Evolutionary conservation across 2,797 vertebrate genomes (phyloP), one percentile per base, ranked within the genome.

Genomic region (Eulemur coronatus): DNA sequence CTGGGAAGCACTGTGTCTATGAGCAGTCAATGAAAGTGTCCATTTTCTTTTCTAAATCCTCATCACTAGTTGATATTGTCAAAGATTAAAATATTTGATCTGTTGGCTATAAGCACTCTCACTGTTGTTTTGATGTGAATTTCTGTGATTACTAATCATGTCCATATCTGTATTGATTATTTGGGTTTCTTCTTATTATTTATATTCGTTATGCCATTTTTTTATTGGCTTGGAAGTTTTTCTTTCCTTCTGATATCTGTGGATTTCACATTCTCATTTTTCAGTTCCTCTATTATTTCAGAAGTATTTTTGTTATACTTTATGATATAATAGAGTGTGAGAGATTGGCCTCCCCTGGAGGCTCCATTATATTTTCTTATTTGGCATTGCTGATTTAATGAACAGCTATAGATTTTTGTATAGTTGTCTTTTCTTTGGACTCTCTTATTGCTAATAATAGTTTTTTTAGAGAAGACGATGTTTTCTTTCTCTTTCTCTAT

Each of bases 191-290:
- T 88, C 9, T 73, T 78, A 41, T 24, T 28, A 69, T 84, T 81
- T 88, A 52, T 8, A 28, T 65, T 76, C 18, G 78, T 81, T 55
- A 30, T 80, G 9, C 4, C 26, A n/a, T 75, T 59, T 89, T 85
- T 92, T 63, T 13, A 69, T 84, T 84, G 75, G 28, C 79, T 94
- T 72, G 26, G 26, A 81, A 30, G 69, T 78, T 94, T 72, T 91
- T 84, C 48, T 80, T 69, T 63, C 12, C 72, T 94, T 85, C 52
- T 82, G 81, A 18, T 69, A 86, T 79, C 35, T 28, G 4, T 81
- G 5, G 35, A 55, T 85, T 93, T 96, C 81, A 59, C 17, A 35
- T 81, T 88, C 46, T 41, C 87, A 17, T 65, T 69, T 96, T 94
- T 76, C 1, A 73, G 33, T 43, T 63, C 61, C 38, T 94, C 24